Base-by-base conservation (phyloP, 2,113 vertebrate species). In the Ahaetulla prasina region DNA sequence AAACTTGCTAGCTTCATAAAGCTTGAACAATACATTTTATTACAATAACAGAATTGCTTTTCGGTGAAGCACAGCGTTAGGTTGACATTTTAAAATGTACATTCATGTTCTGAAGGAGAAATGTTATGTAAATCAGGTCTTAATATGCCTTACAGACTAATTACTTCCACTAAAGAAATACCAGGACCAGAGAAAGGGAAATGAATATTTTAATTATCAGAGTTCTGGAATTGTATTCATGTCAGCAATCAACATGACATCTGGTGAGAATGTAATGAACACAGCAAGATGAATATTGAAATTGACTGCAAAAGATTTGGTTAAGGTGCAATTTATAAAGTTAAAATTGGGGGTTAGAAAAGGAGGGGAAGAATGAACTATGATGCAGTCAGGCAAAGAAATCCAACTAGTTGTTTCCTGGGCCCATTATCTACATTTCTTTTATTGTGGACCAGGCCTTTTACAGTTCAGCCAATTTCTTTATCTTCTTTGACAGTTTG, bases 401-500 rank as follows among this genome's bases (percentile, higher is more conserved):
- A 96, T 86, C 88, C n/a, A 91, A 85, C 30, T 0, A 0, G 3
- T 57, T 52, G 90, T 85, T 94, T 94, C 49, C 12, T 49, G 30
- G 12, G 89, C 47, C 94, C 25, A 12, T 96, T 95, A 94, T 49
- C 45, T 35, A 16, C n/a, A 23, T 52, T 92, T 50, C 30, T 92
- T 1, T 86, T 95, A 1, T 90, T 94, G 89, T 18, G 85, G 74
- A 52, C 47, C 84, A 49, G 2, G 54, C 86, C 8, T 89, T 94
- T 95, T 86, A 90, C 84, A 68, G 92, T 86, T 92, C 92, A 89
- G 85, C 89, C 53, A 43, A 68, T 94, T 94, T 92, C 93, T 88
- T 95, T n/a, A 53, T 94, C 94, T 92, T 93, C 88, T 87, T 43
- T 35, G 3, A 93, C 89, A 47, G 89, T 95, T 93, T 94, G 89